phyloP scores from a whole-genome alignment of 2,888 invertebrate genomes.

The Agonopterix alstromeriana region DNA sequence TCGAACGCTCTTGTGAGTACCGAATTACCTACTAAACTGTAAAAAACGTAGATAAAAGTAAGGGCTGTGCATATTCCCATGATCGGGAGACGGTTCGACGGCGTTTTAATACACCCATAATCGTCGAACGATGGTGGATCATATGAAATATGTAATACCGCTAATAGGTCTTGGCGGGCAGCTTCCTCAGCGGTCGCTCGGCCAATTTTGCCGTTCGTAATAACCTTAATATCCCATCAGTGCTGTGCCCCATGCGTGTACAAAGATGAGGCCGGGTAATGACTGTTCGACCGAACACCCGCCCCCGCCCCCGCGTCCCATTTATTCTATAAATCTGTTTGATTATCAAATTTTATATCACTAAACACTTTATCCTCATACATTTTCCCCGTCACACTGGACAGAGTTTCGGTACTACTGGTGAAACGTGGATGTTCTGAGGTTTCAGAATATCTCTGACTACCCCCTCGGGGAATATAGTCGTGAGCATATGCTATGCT shows the following conservation, averaged over 20 bases:
- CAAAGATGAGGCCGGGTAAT: slow-evolving; percentile 61
- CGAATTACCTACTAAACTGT: slow-evolving; percentile 69
- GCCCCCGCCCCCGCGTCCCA: slow-evolving; percentile 28
- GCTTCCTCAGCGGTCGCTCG: slow-evolving; percentile 74
- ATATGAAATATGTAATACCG: slow-evolving; percentile 72
- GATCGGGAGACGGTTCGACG: slow-evolving; percentile 58
- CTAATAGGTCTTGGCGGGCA: slow-evolving; percentile 68
- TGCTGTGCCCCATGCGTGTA: slow-evolving; percentile 62
- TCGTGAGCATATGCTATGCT: no score
- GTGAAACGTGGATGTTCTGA: no score
- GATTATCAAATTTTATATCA: neutral
- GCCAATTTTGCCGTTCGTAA: slow-evolving; percentile 70
- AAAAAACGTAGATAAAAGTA: slow-evolving; percentile 65
- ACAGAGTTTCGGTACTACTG: no score
- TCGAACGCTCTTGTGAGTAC: slow-evolving; percentile 44
- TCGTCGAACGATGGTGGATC: slow-evolving; percentile 61
- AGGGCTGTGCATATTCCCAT: slow-evolving; percentile 63
- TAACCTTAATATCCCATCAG: slow-evolving; percentile 72
- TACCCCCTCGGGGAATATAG: no score
- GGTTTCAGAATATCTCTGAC: no score
- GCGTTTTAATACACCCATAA: slow-evolving; percentile 71
- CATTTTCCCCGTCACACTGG: no score
- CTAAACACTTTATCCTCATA: no score
- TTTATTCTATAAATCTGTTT: slow-evolving; percentile 44
- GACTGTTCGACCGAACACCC: slow-evolving; percentile 41